Evolutionary conservation across 2,797 vertebrate genomes (phyloP).

Genomic region (Eptatretus atami): DNA sequence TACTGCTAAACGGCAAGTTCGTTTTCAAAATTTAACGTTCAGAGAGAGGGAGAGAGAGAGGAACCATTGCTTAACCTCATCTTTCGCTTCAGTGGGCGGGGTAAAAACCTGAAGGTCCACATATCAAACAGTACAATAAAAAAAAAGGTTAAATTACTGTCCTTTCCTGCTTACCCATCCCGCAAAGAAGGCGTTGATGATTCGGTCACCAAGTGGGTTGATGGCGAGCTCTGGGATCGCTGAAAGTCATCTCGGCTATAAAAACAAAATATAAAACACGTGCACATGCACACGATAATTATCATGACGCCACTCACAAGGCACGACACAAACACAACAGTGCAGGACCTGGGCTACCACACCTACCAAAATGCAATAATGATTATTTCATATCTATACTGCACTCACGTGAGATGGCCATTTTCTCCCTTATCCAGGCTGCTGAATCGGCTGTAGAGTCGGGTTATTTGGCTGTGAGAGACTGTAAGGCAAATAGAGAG

Average conservation of each 20-base stretch:
- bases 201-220: constrained; percentile 75
- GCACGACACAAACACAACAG: too few species aligned
- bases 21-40: too few species aligned
- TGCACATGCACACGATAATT: too few species aligned
- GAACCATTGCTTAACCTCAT: too few species aligned
- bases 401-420: constrained; percentile 53
- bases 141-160: background rate
- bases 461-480: constrained; percentile 97
- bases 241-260: constrained; percentile 89
- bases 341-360: too few species aligned
- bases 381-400: background rate
- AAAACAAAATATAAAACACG: constrained; percentile 8
- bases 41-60: too few species aligned
- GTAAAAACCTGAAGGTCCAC: too few species aligned
- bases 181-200: constrained; percentile 89
- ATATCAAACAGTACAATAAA: too few species aligned
- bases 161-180: constrained; percentile 41
- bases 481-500: constrained; percentile 17
- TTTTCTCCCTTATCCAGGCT: constrained; percentile 96
- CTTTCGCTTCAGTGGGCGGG: too few species aligned
- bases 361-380: too few species aligned
- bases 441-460: constrained; percentile 85
- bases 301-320: too few species aligned
- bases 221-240: constrained; percentile 92
- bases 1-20: too few species aligned